Base-by-base conservation (phyloP, 2,113 vertebrate species). In the Paramisgurnus dabryanus region DNA sequence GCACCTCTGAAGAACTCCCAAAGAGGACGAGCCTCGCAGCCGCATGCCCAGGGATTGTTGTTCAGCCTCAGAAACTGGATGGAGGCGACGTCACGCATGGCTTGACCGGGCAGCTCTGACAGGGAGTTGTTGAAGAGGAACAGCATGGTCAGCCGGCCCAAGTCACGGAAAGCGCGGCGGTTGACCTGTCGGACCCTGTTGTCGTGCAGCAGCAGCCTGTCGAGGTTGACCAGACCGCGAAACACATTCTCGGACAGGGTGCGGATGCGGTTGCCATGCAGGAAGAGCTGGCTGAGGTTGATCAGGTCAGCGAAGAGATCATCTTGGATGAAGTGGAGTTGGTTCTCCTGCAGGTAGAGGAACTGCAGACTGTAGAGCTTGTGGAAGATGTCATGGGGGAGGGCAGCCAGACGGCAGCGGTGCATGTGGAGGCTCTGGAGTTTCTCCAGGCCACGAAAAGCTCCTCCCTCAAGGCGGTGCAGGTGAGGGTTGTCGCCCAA, bases 121-220 rank as follows among this genome's bases (percentile, higher is more conserved):
- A 99, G 90, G 84, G 96, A 94, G 93, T 99, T 99, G 93, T 99
- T 97, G 91, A 99, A 99, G 82, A 99, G 95, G 90, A 97, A 99
- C 82, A 99, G 96, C 92, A 98, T 98, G 89, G 97, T 98, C 79
- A 99, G 94, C 68, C 95, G 95, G 76, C 93, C 93, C 7, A 99
- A 93, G 79, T 96, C 97, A 0, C 89, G 93, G 84, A 98, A 98
- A 83, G 95, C 95, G 55, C 92, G 92, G 60, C 92, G 95, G 88
- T 97, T 95, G 83, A 99, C 94, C 85, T 94, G 89, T 5, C 92
- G 91, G 89, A 98, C 88, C 76, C 95, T 96, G 90, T 99, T 98
- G 90, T 95, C 95, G 2, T 98, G 97, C 67, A 98, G 92, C 74
- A 99, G 93, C 73, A 99, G 94, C n/a, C 96, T 95, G 89, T 99